Evolutionary conservation across 2,797 vertebrate genomes (phyloP), one percentile per base, ranked within the genome.

Genomic region (Smutsia gigantea): DNA sequence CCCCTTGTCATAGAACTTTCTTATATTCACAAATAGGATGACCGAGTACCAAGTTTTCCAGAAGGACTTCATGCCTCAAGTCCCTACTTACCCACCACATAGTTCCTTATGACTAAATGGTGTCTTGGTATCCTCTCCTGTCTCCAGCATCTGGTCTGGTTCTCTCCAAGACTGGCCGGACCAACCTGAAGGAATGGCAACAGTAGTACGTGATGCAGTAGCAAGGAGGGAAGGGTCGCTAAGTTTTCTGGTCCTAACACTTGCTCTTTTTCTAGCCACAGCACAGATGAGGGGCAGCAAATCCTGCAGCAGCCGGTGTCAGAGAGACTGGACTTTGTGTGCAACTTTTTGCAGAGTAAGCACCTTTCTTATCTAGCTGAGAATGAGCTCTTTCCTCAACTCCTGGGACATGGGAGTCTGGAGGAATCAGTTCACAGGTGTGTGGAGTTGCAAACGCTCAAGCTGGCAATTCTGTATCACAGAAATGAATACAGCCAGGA

Each of bases 271-370:
- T 31, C 87, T 92, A 99, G 99, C 97, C 99, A 98, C 82, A 98
- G 98, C 93, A 98, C 98, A 19, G 96, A 99, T 17, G 98, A 97
- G 2, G 97, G 87, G 3, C 97, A 98, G 49, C 90, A 96, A 2
- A 87, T 96, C 87, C 95, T 98, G 79, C 98, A 98, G 83, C 97
- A 98, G 93, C 98, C 98, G 0, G 55, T 96, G 82, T 98, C 98
- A 0, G 99, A 99, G 55, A 98, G 98, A 87, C 96, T 99, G 74
- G 97, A 98, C 55, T 94, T 99, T 51, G 96, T 99, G 94, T 93
- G 97, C 51, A 94, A 98, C 78, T 99, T 99, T 97, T 89, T 99
- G 86, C 98, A 99, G 97, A 98, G 99, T 99, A 98, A 99, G 99
- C 46, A 49, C 49, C 29, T 90, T 87, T 95, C 82, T 42, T 95